Evolutionary conservation across 1,140 invertebrate genomes (phyloP).

Genomic region (Lepidostoma basale): DNA sequence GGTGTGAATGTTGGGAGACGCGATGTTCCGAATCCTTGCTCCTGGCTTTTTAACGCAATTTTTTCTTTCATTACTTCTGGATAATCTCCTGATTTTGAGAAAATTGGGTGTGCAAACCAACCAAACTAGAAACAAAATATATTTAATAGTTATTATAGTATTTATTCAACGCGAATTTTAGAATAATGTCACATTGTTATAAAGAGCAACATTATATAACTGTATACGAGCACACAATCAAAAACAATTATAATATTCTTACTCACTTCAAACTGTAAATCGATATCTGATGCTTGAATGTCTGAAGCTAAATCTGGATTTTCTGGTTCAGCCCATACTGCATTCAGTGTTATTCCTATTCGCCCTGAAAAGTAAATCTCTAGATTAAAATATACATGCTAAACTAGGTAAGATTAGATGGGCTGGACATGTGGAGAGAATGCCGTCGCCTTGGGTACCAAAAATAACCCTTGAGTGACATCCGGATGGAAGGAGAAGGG

Average conservation of each 20-base stretch:
- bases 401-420: background rate
- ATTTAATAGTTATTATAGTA: background rate
- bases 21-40: conserved; percentile 63
- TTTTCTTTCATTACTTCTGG: conserved; percentile 64
- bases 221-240: too few relatives aligned
- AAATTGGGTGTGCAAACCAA: conserved; percentile 69
- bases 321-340: conserved; percentile 58
- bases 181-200: too few relatives aligned
- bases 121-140: conserved; percentile 46
- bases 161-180: background rate
- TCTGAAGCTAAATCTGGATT: conserved; percentile 50
- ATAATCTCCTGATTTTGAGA: conserved; percentile 66
- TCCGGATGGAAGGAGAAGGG: too few relatives aligned
- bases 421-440: too few relatives aligned
- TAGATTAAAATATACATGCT: background rate
- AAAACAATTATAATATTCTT: background rate
- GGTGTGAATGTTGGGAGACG: conserved; percentile 63
- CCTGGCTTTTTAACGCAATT: conserved; percentile 61
- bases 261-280: conserved; percentile 52
- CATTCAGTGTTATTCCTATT: conserved; percentile 59
- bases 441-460: too few relatives aligned
- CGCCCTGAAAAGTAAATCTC: conserved; percentile 49
- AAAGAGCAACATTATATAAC: background rate
- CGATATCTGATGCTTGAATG: conserved; percentile 55
- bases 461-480: too few relatives aligned